These are phyloP conservation scores for Sebastes kiyomatsui DNA, from an alignment of 2,797 vertebrate species.

Conservation along the genomic window DNA sequence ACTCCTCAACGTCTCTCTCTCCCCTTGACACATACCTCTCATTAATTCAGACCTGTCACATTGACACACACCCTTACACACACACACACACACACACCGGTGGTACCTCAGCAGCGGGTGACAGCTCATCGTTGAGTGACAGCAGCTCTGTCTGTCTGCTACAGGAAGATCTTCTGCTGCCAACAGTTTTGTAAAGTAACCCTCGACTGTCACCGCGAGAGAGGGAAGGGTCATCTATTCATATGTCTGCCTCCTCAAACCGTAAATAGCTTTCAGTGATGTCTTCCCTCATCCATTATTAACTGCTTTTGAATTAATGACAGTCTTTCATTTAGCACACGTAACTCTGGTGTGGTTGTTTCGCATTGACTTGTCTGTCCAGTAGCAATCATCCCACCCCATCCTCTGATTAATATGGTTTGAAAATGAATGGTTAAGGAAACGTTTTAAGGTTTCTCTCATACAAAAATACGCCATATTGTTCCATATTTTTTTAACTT, in stretches of 20 bases:
- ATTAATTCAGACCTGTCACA: constrained; percentile 81
- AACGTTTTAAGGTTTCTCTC: not conserved
- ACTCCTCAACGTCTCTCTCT: constrained; percentile 63
- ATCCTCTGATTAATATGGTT: constrained; percentile 9
- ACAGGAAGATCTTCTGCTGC: constrained; percentile 81
- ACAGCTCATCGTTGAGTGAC: constrained; percentile 75
- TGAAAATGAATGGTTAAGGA: constrained; percentile 8
- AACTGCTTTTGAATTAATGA: constrained; percentile 76
- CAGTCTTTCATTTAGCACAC: constrained; percentile 66
- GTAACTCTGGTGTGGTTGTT: constrained; percentile 44
- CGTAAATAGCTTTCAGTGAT: constrained; percentile 75
- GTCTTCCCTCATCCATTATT: constrained; percentile 78
- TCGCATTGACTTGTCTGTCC: constrained; percentile 39
- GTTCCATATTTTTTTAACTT: not conserved
- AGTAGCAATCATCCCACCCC: constrained; percentile 11
- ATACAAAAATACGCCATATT: not conserved
- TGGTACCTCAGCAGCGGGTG: constrained; percentile 64
- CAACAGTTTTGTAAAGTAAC: constrained; percentile 78
- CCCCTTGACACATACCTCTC: constrained; percentile 72
- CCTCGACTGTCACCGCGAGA: constrained; percentile 76
- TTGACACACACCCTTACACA: constrained; percentile 38
- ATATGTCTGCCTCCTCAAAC: constrained; percentile 75
- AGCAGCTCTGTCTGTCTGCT: constrained; percentile 76
- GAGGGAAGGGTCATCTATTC: constrained; percentile 77
- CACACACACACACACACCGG: not conserved